Base-by-base conservation (phyloP, 2,888 invertebrate genomes). In the Pinctada fucata region DNA sequence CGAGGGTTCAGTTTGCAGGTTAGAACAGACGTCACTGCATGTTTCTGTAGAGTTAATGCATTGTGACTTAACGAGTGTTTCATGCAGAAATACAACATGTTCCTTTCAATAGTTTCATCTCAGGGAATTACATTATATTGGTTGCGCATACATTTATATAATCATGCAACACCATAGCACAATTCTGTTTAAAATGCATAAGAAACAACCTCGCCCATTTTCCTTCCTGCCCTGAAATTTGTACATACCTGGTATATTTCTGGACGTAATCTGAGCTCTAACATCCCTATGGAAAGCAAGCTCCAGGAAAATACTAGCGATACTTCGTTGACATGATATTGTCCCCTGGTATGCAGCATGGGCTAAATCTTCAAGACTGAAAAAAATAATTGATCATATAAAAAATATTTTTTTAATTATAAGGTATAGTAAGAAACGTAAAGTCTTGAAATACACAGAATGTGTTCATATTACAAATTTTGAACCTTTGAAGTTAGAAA, bases 231-330 rank as follows among this genome's bases (percentile, higher is more conserved):
- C 31, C 31, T 31, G 31, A 31, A 31, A 31, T 31, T 31, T 31
- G 31, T 31, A 66, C 72, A 5, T 81, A 91, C 91, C 90, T 75
- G 90, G 91, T 13, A 86, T 87, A 78, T 89, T 91, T 69, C 88
- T 83, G 3, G 87, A 84, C 3, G 90, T 85, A 72, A 91, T 86
- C 77, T 89, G 87, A 3, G 82, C 81, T 4, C 91, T 82, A 68
- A 91, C 87, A 49, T 90, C 88, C 13, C 84, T 75, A 79, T 86
- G 89, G 80, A 91, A 91, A 47, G 88, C 88, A 63, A 91, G 85
- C 75, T 91, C 91, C 71, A 91, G 84, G 82, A 90, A 88, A 45
- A 91, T 89, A 69, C 90, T 89, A 74, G 91, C 88, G 1, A 91
- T 80, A 13, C 86, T 85, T 64, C 90, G 79, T 85, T 91, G 91